Evolutionary conservation across 2,888 invertebrate species (phyloP).

Genomic region (Diloba caeruleocephala): DNA sequence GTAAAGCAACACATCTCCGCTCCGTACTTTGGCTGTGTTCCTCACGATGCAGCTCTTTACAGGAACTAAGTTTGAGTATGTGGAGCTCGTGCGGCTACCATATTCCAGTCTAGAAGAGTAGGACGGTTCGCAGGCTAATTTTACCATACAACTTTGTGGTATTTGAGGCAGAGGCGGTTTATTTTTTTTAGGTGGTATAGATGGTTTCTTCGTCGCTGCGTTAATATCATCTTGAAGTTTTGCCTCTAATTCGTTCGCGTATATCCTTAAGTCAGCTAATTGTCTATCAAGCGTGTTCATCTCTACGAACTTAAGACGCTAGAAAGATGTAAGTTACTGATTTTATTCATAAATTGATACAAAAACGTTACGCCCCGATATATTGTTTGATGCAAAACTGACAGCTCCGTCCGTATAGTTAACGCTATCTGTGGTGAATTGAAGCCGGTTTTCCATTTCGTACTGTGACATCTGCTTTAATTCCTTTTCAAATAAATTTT

Average conservation of each 20-base stretch:
- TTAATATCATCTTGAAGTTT: constrained; percentile 86
- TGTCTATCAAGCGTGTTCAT: constrained; percentile 86
- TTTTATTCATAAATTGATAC: constrained; percentile 41
- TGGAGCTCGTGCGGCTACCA: constrained; percentile 83
- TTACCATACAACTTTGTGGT: constrained; percentile 93
- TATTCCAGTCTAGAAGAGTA: constrained; percentile 92
- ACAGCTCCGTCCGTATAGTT: constrained; percentile 13
- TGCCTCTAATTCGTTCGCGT: constrained; percentile 84
- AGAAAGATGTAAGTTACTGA: constrained; percentile 18
- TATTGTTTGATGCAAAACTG: constrained; percentile 57
- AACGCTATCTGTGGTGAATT: constrained; percentile 39
- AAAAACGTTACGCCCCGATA: constrained; percentile 52
- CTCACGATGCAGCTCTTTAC: constrained; percentile 87
- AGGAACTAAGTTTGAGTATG: constrained; percentile 85
- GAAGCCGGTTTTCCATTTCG: constrained; percentile 24
- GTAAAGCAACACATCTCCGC: constrained; percentile 83
- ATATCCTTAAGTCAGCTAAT: constrained; percentile 83
- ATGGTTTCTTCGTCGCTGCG: constrained; percentile 82
- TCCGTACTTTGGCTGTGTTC: constrained; percentile 76
- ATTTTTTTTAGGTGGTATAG: constrained; percentile 84
- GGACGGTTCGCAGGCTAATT: constrained; percentile 93
- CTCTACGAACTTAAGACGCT: constrained; percentile 37
- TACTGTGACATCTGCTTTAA: no score
- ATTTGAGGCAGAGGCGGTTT: constrained; percentile 89
- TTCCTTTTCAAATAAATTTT: no score